Percentiles rank a stretch among this genome's conserved stretches.
phyloP scores from a whole-genome alignment of 1,140 invertebrate genomes.

The Cydia splendana region DNA sequence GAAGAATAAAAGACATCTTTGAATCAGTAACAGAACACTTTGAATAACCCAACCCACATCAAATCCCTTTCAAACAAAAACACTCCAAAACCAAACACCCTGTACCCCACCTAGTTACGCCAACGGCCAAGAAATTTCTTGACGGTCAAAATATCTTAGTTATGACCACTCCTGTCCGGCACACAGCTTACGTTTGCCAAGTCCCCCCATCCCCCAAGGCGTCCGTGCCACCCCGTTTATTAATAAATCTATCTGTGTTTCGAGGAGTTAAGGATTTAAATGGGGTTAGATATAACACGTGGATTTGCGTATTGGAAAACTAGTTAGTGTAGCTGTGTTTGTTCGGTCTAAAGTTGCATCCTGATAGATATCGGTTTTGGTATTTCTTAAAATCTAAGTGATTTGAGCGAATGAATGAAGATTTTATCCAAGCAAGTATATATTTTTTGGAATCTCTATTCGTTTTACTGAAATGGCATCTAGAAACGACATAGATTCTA shows the following conservation, averaged over 20 bases:
- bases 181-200: conserved; percentile 75
- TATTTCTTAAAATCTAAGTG: not conserved
- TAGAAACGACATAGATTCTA: too few relatives aligned
- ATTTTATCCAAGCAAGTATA: too few relatives aligned
- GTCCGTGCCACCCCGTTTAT: conserved; percentile 58
- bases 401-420: not conserved
- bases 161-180: conserved; percentile 76
- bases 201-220: conserved; percentile 50
- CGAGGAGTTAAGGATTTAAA: conserved; percentile 65
- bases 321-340: not conserved
- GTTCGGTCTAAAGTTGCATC: not conserved
- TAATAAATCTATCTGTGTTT: conserved; percentile 79
- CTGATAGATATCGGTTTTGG: not conserved
- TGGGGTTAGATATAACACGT: conserved; percentile 38
- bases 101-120: conserved; percentile 63
- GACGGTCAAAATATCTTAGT: conserved; percentile 79
- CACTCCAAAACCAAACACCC: conserved; percentile 54
- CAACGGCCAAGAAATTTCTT: conserved; percentile 72
- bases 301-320: not conserved
- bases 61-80: conserved; percentile 33
- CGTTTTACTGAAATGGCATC: too few relatives aligned
- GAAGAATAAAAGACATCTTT: too few relatives aligned
- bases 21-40: too few relatives aligned
- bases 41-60: conserved; percentile 19
- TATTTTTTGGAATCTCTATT: too few relatives aligned